Base-by-base conservation (phyloP, 2,888 invertebrate species). In the Hemistola chrysoprasaria region DNA sequence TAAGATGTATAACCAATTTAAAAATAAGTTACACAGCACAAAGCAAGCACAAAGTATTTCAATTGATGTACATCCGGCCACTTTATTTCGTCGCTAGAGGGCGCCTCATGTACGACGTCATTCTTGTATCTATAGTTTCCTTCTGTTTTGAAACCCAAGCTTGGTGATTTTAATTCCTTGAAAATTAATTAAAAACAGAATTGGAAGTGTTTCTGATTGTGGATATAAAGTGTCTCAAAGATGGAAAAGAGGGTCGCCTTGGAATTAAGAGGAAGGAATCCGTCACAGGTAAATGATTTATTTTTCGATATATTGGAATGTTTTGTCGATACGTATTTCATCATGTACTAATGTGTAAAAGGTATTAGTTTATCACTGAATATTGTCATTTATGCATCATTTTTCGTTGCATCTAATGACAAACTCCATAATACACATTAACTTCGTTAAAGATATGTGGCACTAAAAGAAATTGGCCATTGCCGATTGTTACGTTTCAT, bases 241-340 rank as follows among this genome's bases (percentile, higher is more conserved):
- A 98, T 98, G 97, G 97, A 97, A 91, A 97, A 97, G 86, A 94
- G 98, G 89, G 95, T 98, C 92, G 95, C 95, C 78, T 91, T 98
- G 80, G 98, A 98, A 91, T 94, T 95, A 90, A 92, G 98, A 78
- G 98, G 97, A 85, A 93, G 95, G 82, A 93, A 93, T 82, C 95
- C 97, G 66, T 93, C 93, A 78, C 95, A 97, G 92, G 98, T 98
- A 92, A 93, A 93, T 76, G 38, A 62, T 71, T 69, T 71, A 57
- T 70, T 75, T 78, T 78, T 76, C 72, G 59, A 68, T 79, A 47
- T 76, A 78, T 73, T 76, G 81, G 79, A 85, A 85, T 88, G 88
- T 88, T 88, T 88, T 84, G 84, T 88, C 88, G 85, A 88, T 87
- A 88, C 81, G 80, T 86, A 88, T 86, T 86, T 85, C 71, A 67